phyloP scores from a whole-genome alignment of 2,888 invertebrate species.

The Baccha elongata region DNA sequence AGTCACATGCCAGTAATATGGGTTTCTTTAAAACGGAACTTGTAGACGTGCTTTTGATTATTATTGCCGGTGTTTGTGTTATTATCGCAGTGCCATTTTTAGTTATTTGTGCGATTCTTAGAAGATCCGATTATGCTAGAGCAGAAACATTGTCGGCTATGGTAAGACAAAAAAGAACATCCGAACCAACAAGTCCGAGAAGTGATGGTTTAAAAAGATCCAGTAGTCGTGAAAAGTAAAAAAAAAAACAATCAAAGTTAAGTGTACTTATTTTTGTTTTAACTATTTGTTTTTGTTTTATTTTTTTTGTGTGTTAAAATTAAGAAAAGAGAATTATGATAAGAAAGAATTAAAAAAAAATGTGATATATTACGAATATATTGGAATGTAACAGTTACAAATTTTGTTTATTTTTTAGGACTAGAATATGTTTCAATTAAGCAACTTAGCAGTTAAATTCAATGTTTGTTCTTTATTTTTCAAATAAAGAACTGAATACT shows the following conservation, averaged over 20 bases:
- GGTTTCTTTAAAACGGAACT: slow-evolving; percentile 79
- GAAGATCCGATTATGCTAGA: slow-evolving; percentile 77
- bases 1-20: slow-evolving; percentile 79
- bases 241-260: slow-evolving; percentile 13
- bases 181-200: slow-evolving; percentile 39
- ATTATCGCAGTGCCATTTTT: slow-evolving; percentile 81
- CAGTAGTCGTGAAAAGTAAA: slow-evolving; percentile 50
- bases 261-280: slow-evolving; percentile 58
- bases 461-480: no score
- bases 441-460: no score
- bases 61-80: slow-evolving; percentile 77
- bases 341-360: slow-evolving; percentile 33
- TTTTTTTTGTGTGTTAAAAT: slow-evolving; percentile 38
- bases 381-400: slow-evolving; percentile 42
- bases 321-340: slow-evolving; percentile 33
- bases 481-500: no score
- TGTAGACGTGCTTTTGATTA: slow-evolving; percentile 80
- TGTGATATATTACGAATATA: slow-evolving; percentile 70
- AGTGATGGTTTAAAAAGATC: slow-evolving; percentile 45
- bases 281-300: slow-evolving; percentile 1
- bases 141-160: slow-evolving; percentile 13
- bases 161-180: slow-evolving; percentile 31
- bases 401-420: neutral
- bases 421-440: no score
- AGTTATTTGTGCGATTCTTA: slow-evolving; percentile 79